Base-by-base conservation (phyloP, 2,797 vertebrate species). In the Botia almorhae region DNA sequence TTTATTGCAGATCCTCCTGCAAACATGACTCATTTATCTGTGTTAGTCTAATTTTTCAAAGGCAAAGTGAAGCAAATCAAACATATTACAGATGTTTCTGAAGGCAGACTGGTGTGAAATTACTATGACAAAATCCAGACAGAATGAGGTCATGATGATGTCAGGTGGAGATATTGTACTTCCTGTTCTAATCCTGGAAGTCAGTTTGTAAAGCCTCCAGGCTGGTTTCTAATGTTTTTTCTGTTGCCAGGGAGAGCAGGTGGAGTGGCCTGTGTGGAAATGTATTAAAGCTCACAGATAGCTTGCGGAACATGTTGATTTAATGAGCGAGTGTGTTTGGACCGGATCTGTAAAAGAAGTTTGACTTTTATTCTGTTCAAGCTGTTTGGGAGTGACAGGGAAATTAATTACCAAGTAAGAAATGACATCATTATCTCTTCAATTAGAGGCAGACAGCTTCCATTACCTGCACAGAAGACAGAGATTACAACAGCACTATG, bases 211-310 rank as follows among this genome's bases (percentile, higher is more conserved):
- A 33, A 23, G 81, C 29, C 68, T 73, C 48, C n/a, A 74, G 77
- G 64, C 67, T 71, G 61, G 74, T 73, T 79, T 81, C 73, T 76
- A 79, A 26, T 74, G 60, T 67, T 72, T 69, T 80, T 76, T 33
- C 21, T 3, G 23, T 64, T 82, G 71, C 70, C 80, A 82, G 26
- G 63, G 76, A 64, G 19, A 84, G 71, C 82, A 79, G 74, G 74
- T 69, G 78, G n/a, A 65, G 48, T 2, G 58, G 64, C 60, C 73
- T 23, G 4, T 13, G 53, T 74, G 65, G 69, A 83, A 43, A 70
- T 26, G 23, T 26, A 26, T 26, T 26, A 26, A 26, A 26, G 23
- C 23, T 26, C 23, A 26, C 23, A 26, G 23, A 26, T 26, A 26
- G 23, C 23, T 26, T 26, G 23, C 23, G 23, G 23, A 26, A 26